These are phyloP conservation scores for Sus cebifrons DNA, from an alignment of 2,797 vertebrate genomes.

Conservation along the genomic window DNA sequence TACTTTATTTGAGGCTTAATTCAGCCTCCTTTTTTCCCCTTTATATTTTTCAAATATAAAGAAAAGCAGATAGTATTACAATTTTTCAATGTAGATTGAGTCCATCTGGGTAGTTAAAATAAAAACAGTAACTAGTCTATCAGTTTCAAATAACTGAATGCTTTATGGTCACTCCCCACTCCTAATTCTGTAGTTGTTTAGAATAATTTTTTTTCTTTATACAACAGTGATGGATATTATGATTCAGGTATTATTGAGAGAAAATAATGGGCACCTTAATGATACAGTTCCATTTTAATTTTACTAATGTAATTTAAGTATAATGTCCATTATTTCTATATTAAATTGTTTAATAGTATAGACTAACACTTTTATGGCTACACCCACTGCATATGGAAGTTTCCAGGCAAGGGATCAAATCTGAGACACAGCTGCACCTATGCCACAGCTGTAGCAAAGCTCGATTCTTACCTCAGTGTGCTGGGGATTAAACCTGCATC, in stretches of 20 bases:
- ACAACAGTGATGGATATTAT: background rate
- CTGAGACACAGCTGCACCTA: too few relatives aligned
- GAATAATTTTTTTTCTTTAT: background rate
- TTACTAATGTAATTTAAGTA: background rate
- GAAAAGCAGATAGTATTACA: background rate
- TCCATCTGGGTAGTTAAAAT: background rate
- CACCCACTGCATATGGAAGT: too few relatives aligned
- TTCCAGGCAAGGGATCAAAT: too few relatives aligned
- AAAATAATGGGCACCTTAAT: background rate
- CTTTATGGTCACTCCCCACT: background rate
- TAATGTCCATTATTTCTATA: background rate
- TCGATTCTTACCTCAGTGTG: too few relatives aligned
- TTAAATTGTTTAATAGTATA: background rate
- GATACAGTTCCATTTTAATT: background rate
- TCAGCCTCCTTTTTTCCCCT: background rate
- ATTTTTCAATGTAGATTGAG: background rate
- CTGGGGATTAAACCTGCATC: too few relatives aligned
- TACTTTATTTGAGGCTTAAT: background rate
- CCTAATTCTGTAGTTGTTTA: background rate
- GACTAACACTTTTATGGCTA: background rate
- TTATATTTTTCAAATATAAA: background rate
- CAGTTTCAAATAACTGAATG: background rate
- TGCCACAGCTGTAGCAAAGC: too few relatives aligned
- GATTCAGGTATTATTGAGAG: background rate
- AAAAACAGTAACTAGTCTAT: background rate